Percentiles rank a stretch among this genome's conserved stretches.
Evolutionary conservation across 2,888 invertebrate genomes (phyloP).

Genomic region (Agriopis marginaria): DNA sequence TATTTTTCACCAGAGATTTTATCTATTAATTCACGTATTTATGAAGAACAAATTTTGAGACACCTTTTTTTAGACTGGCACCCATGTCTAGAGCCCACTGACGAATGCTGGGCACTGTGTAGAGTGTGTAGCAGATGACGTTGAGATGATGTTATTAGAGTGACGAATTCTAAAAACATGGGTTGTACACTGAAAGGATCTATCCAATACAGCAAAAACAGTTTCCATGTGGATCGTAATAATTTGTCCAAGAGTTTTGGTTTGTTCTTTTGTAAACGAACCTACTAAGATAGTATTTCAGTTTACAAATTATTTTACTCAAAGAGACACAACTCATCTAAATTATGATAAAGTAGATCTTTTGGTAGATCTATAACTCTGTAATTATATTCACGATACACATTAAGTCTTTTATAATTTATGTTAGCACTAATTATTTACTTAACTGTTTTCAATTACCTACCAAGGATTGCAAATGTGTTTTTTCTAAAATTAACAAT

Average conservation of each 20-base stretch:
- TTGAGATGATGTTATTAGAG: background rate
- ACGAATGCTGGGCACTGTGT: background rate
- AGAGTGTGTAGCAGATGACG: background rate
- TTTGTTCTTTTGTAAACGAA: background rate
- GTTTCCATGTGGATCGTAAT: background rate
- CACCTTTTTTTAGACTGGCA: too few species aligned
- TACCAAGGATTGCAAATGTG: background rate
- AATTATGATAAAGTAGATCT: too few species aligned
- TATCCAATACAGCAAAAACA: background rate
- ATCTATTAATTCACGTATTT: background rate
- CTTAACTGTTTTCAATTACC: background rate
- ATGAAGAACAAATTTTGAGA: background rate
- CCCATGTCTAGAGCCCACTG: background rate
- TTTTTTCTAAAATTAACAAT: background rate
- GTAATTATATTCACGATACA: too few species aligned
- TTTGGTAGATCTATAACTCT: too few species aligned
- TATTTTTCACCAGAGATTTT: background rate
- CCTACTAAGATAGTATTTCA: too few species aligned
- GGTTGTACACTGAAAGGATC: background rate
- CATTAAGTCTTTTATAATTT: too few species aligned
- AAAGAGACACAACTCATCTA: too few species aligned
- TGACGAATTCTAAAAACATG: background rate
- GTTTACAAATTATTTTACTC: too few species aligned
- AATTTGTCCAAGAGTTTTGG: background rate
- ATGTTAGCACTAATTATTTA: too few species aligned